A percentile compares a stretch with the other conserved stretches of the same genome.
Conservation (phyloP, 2,113 vertebrate species). For the Psittacus erithacus region DNA sequence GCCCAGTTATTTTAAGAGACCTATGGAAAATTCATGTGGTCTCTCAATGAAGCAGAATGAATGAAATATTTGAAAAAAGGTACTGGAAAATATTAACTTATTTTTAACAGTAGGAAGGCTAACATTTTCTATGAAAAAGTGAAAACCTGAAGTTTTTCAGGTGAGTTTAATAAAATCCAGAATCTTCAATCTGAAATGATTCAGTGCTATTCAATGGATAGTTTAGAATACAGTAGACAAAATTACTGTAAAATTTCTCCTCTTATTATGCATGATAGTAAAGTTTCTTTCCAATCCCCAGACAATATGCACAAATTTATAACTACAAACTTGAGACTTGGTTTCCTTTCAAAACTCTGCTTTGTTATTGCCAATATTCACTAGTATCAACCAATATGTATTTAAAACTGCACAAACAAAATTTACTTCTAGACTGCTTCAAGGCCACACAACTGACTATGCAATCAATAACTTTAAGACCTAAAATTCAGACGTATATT, state of each 20-base stretch:
- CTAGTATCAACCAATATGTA: not conserved
- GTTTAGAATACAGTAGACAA: not conserved
- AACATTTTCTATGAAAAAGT: not conserved
- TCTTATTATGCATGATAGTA: not conserved
- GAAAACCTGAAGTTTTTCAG: not conserved
- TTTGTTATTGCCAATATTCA: not conserved
- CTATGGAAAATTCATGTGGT: not conserved
- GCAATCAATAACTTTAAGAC: not conserved
- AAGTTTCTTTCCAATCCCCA: not conserved
- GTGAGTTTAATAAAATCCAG: not conserved
- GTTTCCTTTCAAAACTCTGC: not conserved
- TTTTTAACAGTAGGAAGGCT: not conserved
- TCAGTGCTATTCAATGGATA: not conserved
- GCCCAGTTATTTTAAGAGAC: not conserved
- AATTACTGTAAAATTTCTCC: not conserved
- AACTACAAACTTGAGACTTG: not conserved
- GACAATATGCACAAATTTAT: not conserved
- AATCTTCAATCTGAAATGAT: not conserved
- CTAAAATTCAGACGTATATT: not conserved
- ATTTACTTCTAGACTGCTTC: not conserved
- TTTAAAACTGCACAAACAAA: not conserved
- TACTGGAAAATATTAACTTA: not conserved
- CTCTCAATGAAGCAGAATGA: not conserved
- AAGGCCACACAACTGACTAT: not conserved
- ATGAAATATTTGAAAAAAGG: not conserved